Evolutionary conservation across 1,140 invertebrate species (phyloP).

Genomic region (Bombus impatiens): DNA sequence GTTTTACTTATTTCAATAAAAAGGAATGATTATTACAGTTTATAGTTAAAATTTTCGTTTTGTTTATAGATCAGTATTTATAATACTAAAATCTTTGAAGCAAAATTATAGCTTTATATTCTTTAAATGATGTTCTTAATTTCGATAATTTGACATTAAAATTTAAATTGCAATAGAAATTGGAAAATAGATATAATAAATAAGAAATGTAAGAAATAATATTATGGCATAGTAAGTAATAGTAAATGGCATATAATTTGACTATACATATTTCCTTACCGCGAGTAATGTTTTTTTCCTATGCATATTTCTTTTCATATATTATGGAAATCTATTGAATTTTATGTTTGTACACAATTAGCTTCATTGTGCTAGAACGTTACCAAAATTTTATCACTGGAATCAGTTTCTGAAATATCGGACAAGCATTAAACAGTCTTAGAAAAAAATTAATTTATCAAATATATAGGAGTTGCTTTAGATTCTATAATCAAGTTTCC

Average conservation of each 20-base stretch:
- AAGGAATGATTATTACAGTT: neutral
- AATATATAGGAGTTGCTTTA: slow-evolving; percentile 5
- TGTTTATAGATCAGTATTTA: neutral
- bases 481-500: slow-evolving; percentile 21
- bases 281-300: no score
- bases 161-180: neutral
- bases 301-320: neutral
- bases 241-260: neutral
- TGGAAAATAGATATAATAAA: neutral
- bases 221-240: neutral
- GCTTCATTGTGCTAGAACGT: neutral
- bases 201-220: neutral
- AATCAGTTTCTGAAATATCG: neutral
- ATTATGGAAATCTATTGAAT: neutral
- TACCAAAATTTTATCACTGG: neutral
- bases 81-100: neutral
- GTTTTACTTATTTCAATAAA: neutral
- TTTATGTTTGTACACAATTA: neutral
- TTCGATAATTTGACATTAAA: neutral
- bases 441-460: neutral
- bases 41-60: neutral
- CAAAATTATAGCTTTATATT: neutral
- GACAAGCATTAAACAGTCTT: neutral
- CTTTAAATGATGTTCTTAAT: neutral
- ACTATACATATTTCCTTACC: neutral